phyloP scores from a whole-genome alignment of 2,888 invertebrate species.

The Morinoia aosen region DNA sequence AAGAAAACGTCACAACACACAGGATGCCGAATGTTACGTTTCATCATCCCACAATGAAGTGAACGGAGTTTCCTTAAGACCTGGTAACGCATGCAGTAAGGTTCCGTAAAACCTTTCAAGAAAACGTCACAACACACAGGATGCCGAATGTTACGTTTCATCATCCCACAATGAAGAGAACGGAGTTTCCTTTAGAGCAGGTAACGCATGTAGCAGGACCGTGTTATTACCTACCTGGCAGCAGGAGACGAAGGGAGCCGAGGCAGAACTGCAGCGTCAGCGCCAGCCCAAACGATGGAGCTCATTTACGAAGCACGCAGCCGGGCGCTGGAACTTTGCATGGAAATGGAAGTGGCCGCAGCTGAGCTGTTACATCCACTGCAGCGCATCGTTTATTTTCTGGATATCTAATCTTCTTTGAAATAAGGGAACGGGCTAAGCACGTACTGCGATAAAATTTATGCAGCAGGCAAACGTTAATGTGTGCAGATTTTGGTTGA shows the following conservation, averaged over 20 bases:
- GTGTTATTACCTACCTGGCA: background rate
- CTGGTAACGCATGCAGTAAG: too few species aligned
- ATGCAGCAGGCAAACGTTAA: background rate
- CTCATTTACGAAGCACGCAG: background rate
- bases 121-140: too few species aligned
- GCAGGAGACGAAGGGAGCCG: background rate
- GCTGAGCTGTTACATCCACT: background rate
- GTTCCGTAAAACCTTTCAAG: too few species aligned
- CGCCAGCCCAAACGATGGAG: background rate
- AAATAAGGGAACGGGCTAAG: background rate
- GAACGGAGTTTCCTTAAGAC: too few species aligned
- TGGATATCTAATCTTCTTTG: background rate
- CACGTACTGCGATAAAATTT: background rate
- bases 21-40: too few species aligned
- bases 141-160: background rate
- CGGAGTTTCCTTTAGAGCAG: background rate
- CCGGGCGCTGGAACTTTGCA: background rate
- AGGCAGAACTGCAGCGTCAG: background rate
- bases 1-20: too few species aligned
- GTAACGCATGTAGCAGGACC: too few species aligned
- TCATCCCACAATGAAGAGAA: background rate
- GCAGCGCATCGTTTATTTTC: background rate
- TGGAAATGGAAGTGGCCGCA: background rate
- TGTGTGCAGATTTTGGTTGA: too few species aligned
- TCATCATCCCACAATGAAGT: too few species aligned